Base-by-base conservation (phyloP, 2,113 vertebrate species). In the Chamaea fasciata region DNA sequence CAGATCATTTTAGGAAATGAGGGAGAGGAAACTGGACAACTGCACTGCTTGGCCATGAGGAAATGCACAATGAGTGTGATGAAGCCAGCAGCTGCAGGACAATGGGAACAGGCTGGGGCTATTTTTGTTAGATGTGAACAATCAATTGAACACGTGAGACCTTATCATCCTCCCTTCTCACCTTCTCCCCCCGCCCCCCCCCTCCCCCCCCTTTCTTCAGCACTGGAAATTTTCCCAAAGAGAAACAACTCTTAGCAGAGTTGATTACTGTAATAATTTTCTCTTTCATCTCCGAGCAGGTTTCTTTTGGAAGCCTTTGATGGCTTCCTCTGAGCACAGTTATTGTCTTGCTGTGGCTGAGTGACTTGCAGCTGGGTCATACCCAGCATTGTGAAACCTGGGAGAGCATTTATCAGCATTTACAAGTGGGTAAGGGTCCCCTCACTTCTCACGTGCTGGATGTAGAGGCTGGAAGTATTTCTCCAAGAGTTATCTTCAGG, bases 61-160 rank as follows among this genome's bases (percentile, higher is more conserved):
- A 97, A 97, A 95, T 15, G 15, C 95, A 96, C 97, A 95, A 75
- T 83, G 42, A 93, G 67, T 21, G 18, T 73, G 85, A 68, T 83
- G 93, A 92, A 96, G 95, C 94, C 96, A 96, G 53, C 95, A 95
- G 97, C 97, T 96, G 97, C 87, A 96, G 91, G 96, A 98, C 97
- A 98, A 98, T 98, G 96, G 95, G 77, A 92, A 75, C 92, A 53
- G 23, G 31, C 88, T 35, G 35, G 71, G 64, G 93, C 97, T 98
- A 98, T 97, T 98, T 98, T 98, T 96, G 96, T 97, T 96, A 97
- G 93, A 83, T 89, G 96, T 92, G 95, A 95, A 96, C 95, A 97
- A 97, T 97, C 92, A 93, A 39, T 71, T 62, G 59, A 95, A 96
- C 50, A 42, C 95, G 93, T 78, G 96, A 89, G 95, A 92, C 91